Base-by-base conservation (phyloP, 1,140 invertebrate genomes). In the Meloidogyne exigua region DNA sequence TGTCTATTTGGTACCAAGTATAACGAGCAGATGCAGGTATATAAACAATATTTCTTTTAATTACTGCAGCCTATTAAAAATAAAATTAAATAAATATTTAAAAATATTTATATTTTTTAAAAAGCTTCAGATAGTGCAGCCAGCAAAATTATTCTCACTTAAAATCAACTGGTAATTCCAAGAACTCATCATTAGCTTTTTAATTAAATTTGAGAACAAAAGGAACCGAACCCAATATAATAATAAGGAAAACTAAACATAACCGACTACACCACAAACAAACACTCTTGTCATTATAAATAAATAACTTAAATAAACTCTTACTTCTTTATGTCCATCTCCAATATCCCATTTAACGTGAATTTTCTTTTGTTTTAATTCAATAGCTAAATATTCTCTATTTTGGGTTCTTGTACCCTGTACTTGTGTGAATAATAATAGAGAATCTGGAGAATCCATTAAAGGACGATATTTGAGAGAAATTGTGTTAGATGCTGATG, bases 341-440 rank as follows among this genome's bases (percentile, higher is more conserved):
- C 85, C 85, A 73, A 87, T 81, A 69, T 87, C 82, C 86, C 86
- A 87, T 49, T 82, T 79, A 12, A 80, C 83, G 42, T 86, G 81
- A 36, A 88, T 78, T 68, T 88, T 78, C 49, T 82, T 85, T n/a
- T 79, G 80, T n/a, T 71, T 63, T 69, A 86, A 72, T 66, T 86
- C 84, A 10, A 86, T 67, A 66, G 86, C 86, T 21, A 88, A 36
- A 72, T 84, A 85, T 75, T 86, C 85, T 57, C 85, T 69, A 63
- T 76, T 68, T 71, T 82, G 84, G 23, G 85, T 87, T 68, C 85
- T 49, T 21, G 81, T 83, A 25, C 79, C 81, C n/a, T 79, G 74
- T 25, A 86, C 87, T 42, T 77, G 72, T 12, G 79, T 84, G 23
- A 87, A 71, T 49, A 87, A 79, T n/a, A 87, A 67, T 10, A 87